Percentiles rank a stretch among this genome's conserved stretches.
phyloP scores from a whole-genome alignment of 2,797 vertebrate genomes.

The Okamejei kenojei region DNA sequence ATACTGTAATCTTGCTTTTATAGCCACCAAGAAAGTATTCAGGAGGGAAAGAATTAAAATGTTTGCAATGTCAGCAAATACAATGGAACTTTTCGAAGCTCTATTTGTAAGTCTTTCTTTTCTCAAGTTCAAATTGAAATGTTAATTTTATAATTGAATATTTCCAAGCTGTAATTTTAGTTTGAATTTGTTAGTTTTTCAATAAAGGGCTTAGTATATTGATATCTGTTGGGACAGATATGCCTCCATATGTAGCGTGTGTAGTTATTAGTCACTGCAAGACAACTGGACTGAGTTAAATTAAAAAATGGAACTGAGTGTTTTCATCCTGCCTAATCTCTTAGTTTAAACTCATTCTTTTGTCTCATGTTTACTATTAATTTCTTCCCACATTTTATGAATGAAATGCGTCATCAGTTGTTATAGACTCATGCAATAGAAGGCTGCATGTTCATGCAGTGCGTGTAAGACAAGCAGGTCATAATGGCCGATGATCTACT shows the following conservation, averaged over 20 bases:
- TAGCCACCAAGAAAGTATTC: not conserved
- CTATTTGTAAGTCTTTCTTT: not conserved
- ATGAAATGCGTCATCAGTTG: not conserved
- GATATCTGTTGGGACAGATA: not conserved
- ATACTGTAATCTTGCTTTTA: not conserved
- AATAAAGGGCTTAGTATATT: not conserved
- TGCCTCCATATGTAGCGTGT: too few relatives aligned
- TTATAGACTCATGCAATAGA: not conserved
- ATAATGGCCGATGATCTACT: not conserved
- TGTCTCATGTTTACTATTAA: not conserved
- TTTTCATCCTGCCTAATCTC: not conserved
- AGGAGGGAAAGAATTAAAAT: not conserved
- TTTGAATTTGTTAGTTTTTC: not conserved
- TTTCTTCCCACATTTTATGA: conserved; percentile 3
- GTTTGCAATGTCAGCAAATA: not conserved
- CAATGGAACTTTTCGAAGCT: too few relatives aligned
- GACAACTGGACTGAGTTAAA: not conserved
- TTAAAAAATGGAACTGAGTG: not conserved
- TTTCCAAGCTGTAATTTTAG: not conserved
- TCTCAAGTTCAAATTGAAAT: not conserved
- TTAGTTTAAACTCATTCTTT: not conserved
- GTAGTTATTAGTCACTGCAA: too few relatives aligned
- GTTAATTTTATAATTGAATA: conserved; percentile 16
- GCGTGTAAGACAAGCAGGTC: not conserved
- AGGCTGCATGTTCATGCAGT: not conserved